Evolutionary conservation across 2,888 invertebrate species (phyloP), one percentile per base, ranked within the genome.

Genomic region (Cantharis lateralis): DNA sequence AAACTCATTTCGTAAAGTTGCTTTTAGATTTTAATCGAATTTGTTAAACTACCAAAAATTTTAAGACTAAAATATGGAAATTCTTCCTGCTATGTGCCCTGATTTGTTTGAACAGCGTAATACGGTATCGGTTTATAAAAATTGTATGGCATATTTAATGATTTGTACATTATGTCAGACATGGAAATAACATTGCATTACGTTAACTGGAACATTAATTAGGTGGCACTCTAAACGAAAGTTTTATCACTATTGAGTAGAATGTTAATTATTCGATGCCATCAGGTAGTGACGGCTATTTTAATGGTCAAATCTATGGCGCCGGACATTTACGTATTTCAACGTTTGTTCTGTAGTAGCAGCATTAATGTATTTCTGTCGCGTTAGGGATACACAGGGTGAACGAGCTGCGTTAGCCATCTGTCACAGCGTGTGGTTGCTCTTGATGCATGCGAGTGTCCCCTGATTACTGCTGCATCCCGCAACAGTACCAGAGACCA

Each of bases 201-300:
- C 9, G 48, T 15, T 69, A 75, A 32, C 62, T 66, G 62, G 63
- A 32, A 72, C 78, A 78, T 78, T 78, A 78, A 78, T 78, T 72
- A 77, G 74, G 68, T 62, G 64, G 70, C 74, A 79, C 80, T 81
- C 82, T 63, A 63, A 63, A 63, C 80, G 79, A 80, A 83, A 83
- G 82, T 84, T 81, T 79, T 79, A 79, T 76, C 80, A 80, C 78
- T 69, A 78, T 76, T 76, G 78, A 79, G 78, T 79, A 75, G 80
- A 81, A 81, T 84, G 85, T 85, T 86, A 85, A 85, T 85, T 85
- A 82, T 81, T 81, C 79, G 81, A 80, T 81, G 82, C 77, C 84
- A 85, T 85, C 85, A 85, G 85, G 85, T 85, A 85, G 80, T 84
- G 85, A 84, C 85, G 84, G 83, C 82, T 83, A 79, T 84, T 84